These are phyloP conservation scores for Zygaena filipendulae DNA, from an alignment of 2,888 invertebrate genomes.

Conservation along the genomic window DNA sequence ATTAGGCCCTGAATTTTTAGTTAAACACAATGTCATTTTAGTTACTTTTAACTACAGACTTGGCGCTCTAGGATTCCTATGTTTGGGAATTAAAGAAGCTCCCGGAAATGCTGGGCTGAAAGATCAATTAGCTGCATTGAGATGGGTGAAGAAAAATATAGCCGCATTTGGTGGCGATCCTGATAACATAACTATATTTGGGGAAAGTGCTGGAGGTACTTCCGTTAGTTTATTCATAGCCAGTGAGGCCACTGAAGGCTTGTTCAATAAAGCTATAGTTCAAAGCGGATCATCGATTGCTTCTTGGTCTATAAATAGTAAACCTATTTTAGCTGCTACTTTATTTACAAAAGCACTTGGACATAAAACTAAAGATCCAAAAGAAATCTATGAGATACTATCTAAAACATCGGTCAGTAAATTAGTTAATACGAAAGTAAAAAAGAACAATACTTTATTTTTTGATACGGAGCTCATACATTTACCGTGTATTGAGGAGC, in stretches of 20 bases:
- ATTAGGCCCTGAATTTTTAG: slow-evolving; percentile 45
- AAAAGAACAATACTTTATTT: slow-evolving; percentile 36
- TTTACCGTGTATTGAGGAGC: slow-evolving; percentile 46
- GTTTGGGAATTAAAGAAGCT: slow-evolving; percentile 48
- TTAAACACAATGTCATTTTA: slow-evolving; percentile 42
- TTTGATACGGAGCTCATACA: slow-evolving; percentile 45
- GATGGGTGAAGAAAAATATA: slow-evolving; percentile 53
- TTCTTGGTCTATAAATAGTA: slow-evolving; percentile 46
- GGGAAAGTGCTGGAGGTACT: slow-evolving; percentile 51
- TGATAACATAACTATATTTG: slow-evolving; percentile 51
- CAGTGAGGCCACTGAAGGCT: slow-evolving; percentile 35
- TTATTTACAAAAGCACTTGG: slow-evolving; percentile 42
- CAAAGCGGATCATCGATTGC: slow-evolving; percentile 48
- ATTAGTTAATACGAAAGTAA: slow-evolving; percentile 27
- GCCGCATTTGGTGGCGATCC: slow-evolving; percentile 53
- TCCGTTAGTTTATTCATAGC: slow-evolving; percentile 38
- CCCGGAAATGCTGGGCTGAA: slow-evolving; percentile 56
- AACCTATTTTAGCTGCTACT: slow-evolving; percentile 41
- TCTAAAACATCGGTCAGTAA: slow-evolving; percentile 29
- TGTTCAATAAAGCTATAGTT: slow-evolving; percentile 45
- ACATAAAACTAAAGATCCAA: slow-evolving; percentile 33
- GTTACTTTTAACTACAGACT: slow-evolving; percentile 56
- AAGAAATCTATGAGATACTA: slow-evolving; percentile 42
- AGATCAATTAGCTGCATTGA: slow-evolving; percentile 53
- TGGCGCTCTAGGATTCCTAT: slow-evolving; percentile 46